Evolutionary conservation across 2,888 invertebrate species (phyloP), one percentile per base, ranked within the genome.

Genomic region (Oligia strigilis): DNA sequence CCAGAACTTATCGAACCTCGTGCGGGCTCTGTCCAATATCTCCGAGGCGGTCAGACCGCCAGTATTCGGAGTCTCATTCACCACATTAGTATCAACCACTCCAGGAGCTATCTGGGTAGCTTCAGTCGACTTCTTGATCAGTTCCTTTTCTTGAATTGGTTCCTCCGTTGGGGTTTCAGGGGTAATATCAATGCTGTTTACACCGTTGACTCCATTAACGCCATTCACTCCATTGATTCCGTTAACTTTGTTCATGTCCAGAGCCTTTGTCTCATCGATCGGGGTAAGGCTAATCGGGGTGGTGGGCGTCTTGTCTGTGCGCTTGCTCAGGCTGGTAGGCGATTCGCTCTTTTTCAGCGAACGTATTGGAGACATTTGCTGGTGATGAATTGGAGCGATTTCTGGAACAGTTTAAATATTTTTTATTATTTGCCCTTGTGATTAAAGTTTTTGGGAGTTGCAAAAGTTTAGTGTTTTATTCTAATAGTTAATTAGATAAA

Each of bases 1-100:
- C 98, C 98, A 98, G 95, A 98, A 98, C 92, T 98, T 98, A 95
- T 98, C 98, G 93, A 98, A 98, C 90, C 98, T 98, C 94, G 98
- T 98, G 90, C 98, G 98, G 90, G 98, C 98, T 94, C 98, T 98
- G 93, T 98, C 98, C 87, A 98, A 97, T 83, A 98, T 98, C 93
- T 98, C 98, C 78, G 98, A 97, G 62, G 98, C 98, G 72, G 97
- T 97, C 67, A 98, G 96, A 4, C 97, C 97, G n/a, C 97, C 97
- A 72, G 92, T 90, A 75, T 91, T 88, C 58, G 95, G 88, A 74
- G 93, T 85, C 62, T 97, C 97, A 62, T 97, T 97, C 40, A 97
- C 96, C 9, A 97, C 96, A 40, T 96, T 96, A 1, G 96, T 97
- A 87, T 97, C 97, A 36, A 97, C 96, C 36, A 97, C 97, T 29